Conservation (phyloP, 2,888 invertebrate species). For the Athalia rosae region DNA sequence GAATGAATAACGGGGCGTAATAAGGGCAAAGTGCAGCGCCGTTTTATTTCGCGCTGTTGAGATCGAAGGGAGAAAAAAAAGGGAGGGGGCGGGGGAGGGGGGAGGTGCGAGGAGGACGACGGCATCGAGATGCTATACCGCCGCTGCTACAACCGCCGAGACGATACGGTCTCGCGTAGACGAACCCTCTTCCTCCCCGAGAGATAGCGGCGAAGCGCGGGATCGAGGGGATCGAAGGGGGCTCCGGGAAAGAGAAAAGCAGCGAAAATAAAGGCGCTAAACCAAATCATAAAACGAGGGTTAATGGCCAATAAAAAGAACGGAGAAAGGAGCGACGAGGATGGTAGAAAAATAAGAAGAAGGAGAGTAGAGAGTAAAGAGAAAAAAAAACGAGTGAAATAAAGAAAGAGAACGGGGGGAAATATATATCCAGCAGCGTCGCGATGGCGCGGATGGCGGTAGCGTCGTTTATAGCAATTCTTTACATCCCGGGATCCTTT, state of each 20-base stretch:
- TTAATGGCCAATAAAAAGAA: constrained; percentile 43
- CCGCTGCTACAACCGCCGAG: constrained; percentile 7
- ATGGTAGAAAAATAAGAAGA: not conserved
- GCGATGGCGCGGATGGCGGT: constrained; percentile 41
- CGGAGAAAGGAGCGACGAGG: constrained; percentile 32
- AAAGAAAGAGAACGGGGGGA: no score
- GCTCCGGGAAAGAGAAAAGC: constrained; percentile 1
- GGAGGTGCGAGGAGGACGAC: not conserved
- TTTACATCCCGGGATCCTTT: constrained; percentile 39
- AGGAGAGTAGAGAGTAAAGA: no score
- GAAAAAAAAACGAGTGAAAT: no score
- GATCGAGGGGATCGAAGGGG: not conserved
- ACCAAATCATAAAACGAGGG: constrained; percentile 43
- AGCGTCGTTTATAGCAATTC: constrained; percentile 41
- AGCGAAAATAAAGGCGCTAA: constrained; percentile 43
- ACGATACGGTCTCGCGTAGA: constrained; percentile 7
- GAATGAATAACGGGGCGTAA: constrained; percentile 42
- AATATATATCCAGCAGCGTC: constrained; percentile 37
- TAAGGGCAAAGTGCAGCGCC: constrained; percentile 44
- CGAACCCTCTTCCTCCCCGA: constrained; percentile 18
- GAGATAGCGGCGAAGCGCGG: constrained; percentile 25
- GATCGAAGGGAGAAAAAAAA: not conserved
- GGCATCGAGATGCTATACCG: constrained; percentile 26
- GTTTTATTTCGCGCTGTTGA: constrained; percentile 35
- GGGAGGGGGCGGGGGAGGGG: constrained; percentile 1